Conservation (phyloP, 2,113 vertebrate genomes). For the Erinaceus europaeus region DNA sequence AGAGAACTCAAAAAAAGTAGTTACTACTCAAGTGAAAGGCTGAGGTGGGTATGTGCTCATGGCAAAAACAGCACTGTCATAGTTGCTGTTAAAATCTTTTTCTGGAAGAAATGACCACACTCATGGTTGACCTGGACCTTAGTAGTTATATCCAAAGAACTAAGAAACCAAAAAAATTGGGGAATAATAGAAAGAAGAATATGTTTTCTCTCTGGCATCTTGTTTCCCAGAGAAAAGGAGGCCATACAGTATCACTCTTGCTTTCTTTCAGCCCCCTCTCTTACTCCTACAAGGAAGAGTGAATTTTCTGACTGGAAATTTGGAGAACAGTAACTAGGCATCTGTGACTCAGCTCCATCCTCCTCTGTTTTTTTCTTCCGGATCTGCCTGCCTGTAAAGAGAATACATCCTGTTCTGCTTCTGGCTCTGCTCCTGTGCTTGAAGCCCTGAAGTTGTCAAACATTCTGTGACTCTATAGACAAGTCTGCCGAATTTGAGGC, state of each 20-base stretch:
- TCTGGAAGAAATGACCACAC: neutral
- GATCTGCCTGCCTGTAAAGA: neutral
- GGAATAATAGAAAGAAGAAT: neutral
- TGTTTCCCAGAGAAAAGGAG: slow-evolving; percentile 7
- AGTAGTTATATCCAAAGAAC: neutral
- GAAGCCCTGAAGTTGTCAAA: neutral
- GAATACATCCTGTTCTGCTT: neutral
- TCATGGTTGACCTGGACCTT: neutral
- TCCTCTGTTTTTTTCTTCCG: neutral
- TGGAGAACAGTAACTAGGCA: neutral
- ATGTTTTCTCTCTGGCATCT: neutral
- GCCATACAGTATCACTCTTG: neutral
- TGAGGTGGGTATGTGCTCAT: accelerated
- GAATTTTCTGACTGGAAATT: neutral
- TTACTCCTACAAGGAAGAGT: neutral
- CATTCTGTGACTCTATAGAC: neutral
- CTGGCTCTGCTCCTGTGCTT: neutral
- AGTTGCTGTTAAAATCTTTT: neutral
- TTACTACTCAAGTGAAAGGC: neutral
- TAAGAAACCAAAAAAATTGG: neutral
- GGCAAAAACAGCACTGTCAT: neutral
- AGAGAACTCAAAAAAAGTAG: too few species aligned
- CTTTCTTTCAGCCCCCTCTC: neutral
- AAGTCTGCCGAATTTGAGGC: neutral
- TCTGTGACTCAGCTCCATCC: neutral